Evolutionary conservation across 1,140 invertebrate species (phyloP), one percentile per base, ranked within the genome.

Genomic region (Stenopsyche tienmushanensis): DNA sequence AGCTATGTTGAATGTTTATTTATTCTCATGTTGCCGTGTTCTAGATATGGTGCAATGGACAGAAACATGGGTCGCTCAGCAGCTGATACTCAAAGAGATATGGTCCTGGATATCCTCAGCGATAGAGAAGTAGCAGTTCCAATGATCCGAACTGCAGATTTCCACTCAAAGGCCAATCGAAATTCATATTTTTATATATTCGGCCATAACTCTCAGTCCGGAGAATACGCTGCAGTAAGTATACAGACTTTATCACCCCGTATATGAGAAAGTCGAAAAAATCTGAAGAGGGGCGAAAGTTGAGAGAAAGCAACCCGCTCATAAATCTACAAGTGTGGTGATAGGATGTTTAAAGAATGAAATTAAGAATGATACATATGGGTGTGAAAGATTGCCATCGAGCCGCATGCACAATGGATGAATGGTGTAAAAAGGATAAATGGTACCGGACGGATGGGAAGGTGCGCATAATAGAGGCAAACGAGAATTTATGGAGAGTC

Each of bases 101-200:
- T 90, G 29, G 85, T 96, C 0, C 80, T 98, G 47, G 90, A 93
- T 71, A 85, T 94, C 29, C 80, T 98, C 25, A 93, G 92, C 41
- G 96, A 99, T 78, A 93, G 90, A 5, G 81, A 90, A 21, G 87
- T 88, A 1, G 83, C 90, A 3, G 88, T 90, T 1, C 91, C 91
- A 0, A 77, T 91, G 39, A 77, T 90, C 59, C 83, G 83, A 71
- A 88, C 86, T 21, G 88, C 86, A n/a, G 83, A 88, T 75, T 86
- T 88, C 73, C 89, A 91, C 74, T 85, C 88, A 7, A 81, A 83
- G 65, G 82, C 86, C n/a, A 90, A 91, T 77, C 81, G 84, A 0
- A 85, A 86, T 69, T 88, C 88, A 53, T 96, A 91, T 76, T 93
- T 96, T 83, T 96, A 94, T 74, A 89, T 95, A 21, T 96, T 94